phyloP scores from a whole-genome alignment of 2,113 vertebrate species.

The Tenebrosternarchus preto region DNA sequence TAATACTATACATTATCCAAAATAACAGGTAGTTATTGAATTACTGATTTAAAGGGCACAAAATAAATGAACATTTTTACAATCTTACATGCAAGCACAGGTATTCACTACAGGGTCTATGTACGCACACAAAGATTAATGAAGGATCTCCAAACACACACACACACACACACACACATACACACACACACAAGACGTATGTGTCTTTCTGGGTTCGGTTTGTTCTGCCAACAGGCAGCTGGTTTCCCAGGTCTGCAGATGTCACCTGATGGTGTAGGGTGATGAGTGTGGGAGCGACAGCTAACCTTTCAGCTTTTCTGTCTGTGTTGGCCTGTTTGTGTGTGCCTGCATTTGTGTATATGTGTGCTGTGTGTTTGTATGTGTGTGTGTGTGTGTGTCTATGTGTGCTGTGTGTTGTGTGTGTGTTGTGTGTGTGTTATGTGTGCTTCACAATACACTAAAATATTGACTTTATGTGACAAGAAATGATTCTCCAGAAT shows the following conservation, averaged over 20 bases:
- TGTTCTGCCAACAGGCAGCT: constrained; percentile 13
- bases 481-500: too few relatives aligned
- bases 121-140: too few relatives aligned
- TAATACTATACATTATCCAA: too few relatives aligned
- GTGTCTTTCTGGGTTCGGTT: not conserved
- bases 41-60: too few relatives aligned
- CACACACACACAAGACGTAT: not conserved
- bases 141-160: too few relatives aligned
- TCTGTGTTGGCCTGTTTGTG: not conserved
- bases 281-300: constrained; percentile 22
- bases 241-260: constrained; percentile 13
- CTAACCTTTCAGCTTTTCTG: constrained; percentile 41
- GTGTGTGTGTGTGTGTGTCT: not conserved
- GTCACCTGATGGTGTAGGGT: constrained; percentile 2
- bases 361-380: not conserved
- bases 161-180: constrained; percentile 4
- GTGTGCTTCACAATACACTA: not conserved
- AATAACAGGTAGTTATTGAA: too few relatives aligned
- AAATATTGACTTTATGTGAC: not conserved
- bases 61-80: too few relatives aligned
- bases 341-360: not conserved
- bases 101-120: too few relatives aligned
- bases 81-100: too few relatives aligned
- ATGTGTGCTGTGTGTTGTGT: not conserved
- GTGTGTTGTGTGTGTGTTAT: not conserved